phyloP scores from a whole-genome alignment of 2,113 vertebrate species.

The Percopsis transmontana region DNA sequence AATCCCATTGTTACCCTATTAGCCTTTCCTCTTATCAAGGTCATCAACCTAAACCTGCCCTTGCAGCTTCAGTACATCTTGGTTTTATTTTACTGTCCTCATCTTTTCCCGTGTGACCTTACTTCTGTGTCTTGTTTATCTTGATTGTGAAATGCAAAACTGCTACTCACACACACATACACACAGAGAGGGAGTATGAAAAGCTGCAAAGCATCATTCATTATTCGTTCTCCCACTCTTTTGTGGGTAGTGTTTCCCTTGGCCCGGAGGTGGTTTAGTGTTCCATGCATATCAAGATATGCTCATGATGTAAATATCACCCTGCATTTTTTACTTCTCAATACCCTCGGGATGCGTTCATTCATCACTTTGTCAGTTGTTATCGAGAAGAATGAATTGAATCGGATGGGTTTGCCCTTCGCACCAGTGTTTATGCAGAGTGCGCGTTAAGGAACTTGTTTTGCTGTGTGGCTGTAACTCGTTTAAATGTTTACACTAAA shows the following conservation, averaged over 20 bases:
- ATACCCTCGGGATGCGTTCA: slow-evolving; percentile 54
- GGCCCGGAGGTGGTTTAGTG: slow-evolving; percentile 7
- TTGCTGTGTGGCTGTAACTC: slow-evolving; percentile 33
- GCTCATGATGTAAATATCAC: slow-evolving; percentile 63
- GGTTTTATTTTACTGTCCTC: too few species aligned
- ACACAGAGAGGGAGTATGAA: too few species aligned
- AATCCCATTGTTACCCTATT: too few species aligned
- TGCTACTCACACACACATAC: too few species aligned
- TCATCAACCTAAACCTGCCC: too few species aligned
- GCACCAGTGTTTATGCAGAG: slow-evolving; percentile 9
- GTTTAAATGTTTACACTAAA: slow-evolving; percentile 18
- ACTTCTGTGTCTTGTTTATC: too few species aligned
- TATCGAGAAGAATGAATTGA: slow-evolving; percentile 57
- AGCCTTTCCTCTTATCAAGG: too few species aligned
- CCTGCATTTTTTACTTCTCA: slow-evolving; percentile 45
- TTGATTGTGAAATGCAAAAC: too few species aligned
- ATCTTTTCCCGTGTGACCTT: too few species aligned
- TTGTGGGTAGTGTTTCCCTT: slow-evolving; percentile 19
- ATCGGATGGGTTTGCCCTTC: slow-evolving; percentile 56
- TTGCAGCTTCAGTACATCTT: too few species aligned
- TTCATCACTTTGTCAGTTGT: slow-evolving; percentile 72
- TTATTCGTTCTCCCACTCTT: slow-evolving; percentile 24
- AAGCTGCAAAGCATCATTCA: slow-evolving; percentile 12
- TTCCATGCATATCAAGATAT: slow-evolving; percentile 53
- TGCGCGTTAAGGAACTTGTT: slow-evolving; percentile 23